Base-by-base conservation (phyloP, 1,140 invertebrate genomes). In the Aphaenogaster floridana region DNA sequence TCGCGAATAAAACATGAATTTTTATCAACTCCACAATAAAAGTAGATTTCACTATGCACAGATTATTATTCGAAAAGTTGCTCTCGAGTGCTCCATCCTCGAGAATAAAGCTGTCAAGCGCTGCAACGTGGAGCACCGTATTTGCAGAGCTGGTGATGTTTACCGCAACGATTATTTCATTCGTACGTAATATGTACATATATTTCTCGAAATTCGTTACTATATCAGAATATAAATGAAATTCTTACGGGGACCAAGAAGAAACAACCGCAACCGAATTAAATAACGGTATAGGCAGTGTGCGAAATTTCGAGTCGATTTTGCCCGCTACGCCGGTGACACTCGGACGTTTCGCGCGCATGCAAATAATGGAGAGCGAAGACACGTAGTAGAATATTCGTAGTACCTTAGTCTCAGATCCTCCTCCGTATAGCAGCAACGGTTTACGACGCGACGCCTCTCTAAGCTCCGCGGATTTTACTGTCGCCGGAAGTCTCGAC, bases 401-500 rank as follows among this genome's bases (percentile, higher is more conserved):
- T 36, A 77, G 45, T 64, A 71, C 42, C 57, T 83, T 87, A 87
- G 45, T 74, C 48, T 28, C 57, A 63, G 15, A 50, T 79, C 50
- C 45, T 63, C 28, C 17, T 83, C 1, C 11, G 63, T 80, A 68
- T 28, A 84, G 42, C 42, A 21, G 45, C 45, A 7, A 85, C 42
- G 21, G 34, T 85, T 85, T 77, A 77, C 45, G 52, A 74, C 17
- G 50, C n/a, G 80, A 66, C 39, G 36, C 42, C 45, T 5, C 28
- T 34, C 42, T 77, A 77, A 88, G 71, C 61, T 84, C 50, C 63
- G 52, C 64, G 42, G 61, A 87, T 85, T 85, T 85, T 85, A 88
- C 15, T 84, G 61, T 87, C 57, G 28, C 39, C 64, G 79, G 39
- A 66, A 74, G 61, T 83, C 63, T 63, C 54, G 64, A 50, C 48